A percentile compares a stretch with the other conserved stretches of the same genome.
phyloP scores from a whole-genome alignment of 2,888 invertebrate genomes.

The Philonicus albiceps region DNA sequence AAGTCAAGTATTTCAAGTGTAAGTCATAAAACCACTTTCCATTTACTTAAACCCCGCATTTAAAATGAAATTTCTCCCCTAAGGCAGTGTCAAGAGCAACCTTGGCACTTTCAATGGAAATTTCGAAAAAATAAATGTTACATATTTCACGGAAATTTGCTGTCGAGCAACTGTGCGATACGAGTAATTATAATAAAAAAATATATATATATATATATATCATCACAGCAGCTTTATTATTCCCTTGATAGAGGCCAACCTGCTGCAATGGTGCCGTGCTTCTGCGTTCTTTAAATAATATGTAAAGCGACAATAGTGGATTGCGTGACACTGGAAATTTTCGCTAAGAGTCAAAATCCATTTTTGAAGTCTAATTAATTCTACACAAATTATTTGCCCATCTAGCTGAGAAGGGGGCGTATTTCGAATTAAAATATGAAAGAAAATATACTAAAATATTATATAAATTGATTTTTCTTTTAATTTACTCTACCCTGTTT shows the following conservation, averaged over 20 bases:
- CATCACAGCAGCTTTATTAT: background rate
- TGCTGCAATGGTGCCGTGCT: background rate
- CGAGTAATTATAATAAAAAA: background rate
- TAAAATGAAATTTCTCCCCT: background rate
- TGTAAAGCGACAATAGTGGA: background rate
- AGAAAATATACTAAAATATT: too few species aligned
- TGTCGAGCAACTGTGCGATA: background rate
- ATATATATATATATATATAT: too few species aligned
- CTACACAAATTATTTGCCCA: background rate
- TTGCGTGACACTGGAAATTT: background rate
- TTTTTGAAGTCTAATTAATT: background rate
- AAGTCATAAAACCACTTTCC: background rate
- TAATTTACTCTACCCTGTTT: too few species aligned
- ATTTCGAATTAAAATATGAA: too few species aligned
- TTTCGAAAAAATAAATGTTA: background rate
- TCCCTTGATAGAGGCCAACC: background rate
- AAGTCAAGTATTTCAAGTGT: background rate
- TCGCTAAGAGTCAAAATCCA: background rate
- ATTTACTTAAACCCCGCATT: background rate
- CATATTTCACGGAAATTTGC: background rate
- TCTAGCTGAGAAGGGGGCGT: background rate
- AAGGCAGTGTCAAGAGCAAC: background rate
- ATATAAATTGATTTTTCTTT: too few species aligned
- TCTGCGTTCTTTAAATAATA: background rate
- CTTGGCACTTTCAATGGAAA: background rate